Base-by-base conservation (phyloP, 1,140 invertebrate genomes). In the Leguminivora glycinivorella region DNA sequence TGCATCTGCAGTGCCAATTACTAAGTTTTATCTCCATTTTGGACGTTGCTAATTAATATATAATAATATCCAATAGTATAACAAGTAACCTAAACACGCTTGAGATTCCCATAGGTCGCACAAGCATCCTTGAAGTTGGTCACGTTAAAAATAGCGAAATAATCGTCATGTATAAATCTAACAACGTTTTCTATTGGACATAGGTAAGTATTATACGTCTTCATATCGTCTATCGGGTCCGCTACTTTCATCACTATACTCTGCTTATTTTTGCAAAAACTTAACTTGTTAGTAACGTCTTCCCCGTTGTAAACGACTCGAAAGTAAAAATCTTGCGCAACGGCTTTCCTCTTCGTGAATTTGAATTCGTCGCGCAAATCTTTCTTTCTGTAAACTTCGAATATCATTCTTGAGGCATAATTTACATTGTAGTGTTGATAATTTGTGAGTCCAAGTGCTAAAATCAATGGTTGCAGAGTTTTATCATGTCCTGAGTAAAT, bases 401-500 rank as follows among this genome's bases (percentile, higher is more conserved):
- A 95, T 3, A 97, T 94, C 71, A 98, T 92, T 69, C 97, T 92
- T 0, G 97, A 96, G 1, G 97, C 97, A 90, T 97, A 98, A 34
- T 95, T 93, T 75, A 94, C 92, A 38, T 92, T 92, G 26, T 93
- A 92, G 71, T 92, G 71, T 93, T 93, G 89, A 17, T 93, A 92
- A 12, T 86, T 92, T 14, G 84, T 85, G 31, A 96, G 92, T 0
- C 97, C 97, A 22, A 99, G 82, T 0, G 96, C 96, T 4, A 95
- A 93, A 2, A 96, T 93, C 2, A 99, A 87, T 76, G 97, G 96
- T 76, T 97, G 96, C 22, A 98, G 77, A 0, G 97, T 98, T 78
- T 96, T 96, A 84, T 98, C 97, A 82, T 99, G 98, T 0, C 97
- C 97, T 0, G 97, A 98, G 84, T 98, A 99, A 0, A 98, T 74